phyloP scores from a whole-genome alignment of 2,797 vertebrate genomes.

The Kryptolebias ocellatus region DNA sequence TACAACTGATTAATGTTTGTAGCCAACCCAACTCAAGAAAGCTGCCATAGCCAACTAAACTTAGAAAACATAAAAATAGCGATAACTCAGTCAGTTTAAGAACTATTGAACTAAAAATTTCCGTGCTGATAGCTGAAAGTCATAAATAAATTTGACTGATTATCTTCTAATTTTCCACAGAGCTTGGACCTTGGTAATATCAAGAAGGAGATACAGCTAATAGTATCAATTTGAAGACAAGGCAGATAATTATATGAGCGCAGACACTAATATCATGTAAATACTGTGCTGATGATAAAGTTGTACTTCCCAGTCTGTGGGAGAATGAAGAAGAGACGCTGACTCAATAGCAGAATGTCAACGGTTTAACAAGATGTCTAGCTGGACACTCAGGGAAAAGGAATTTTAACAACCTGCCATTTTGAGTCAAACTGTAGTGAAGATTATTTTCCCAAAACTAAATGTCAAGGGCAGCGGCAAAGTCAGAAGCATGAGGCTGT shows the following conservation, averaged over 20 bases:
- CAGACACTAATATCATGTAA: neutral
- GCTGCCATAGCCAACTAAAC: no score
- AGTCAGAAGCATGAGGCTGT: conserved; percentile 69
- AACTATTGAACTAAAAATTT: no score
- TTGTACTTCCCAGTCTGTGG: neutral
- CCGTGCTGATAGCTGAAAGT: no score
- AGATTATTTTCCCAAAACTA: conserved; percentile 53
- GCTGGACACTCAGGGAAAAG: conserved; percentile 3
- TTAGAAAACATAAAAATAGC: no score
- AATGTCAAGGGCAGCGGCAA: conserved; percentile 80
- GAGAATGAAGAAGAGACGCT: neutral
- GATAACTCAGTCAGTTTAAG: no score
- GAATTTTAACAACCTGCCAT: conserved; percentile 51
- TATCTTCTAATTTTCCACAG: no score
- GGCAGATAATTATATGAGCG: conserved; percentile 1
- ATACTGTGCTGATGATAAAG: neutral
- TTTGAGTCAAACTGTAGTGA: conserved; percentile 62
- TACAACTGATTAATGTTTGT: no score
- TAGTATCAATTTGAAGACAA: no score
- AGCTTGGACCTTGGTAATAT: no score
- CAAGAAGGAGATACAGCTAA: no score
- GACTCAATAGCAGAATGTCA: conserved; percentile 13
- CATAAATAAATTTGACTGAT: no score
- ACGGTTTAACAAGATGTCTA: conserved; percentile 26
- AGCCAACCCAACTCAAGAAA: no score